Evolutionary conservation across 2,888 invertebrate species (phyloP), one percentile per base, ranked within the genome.

Genomic region (Andrena marginata): DNA sequence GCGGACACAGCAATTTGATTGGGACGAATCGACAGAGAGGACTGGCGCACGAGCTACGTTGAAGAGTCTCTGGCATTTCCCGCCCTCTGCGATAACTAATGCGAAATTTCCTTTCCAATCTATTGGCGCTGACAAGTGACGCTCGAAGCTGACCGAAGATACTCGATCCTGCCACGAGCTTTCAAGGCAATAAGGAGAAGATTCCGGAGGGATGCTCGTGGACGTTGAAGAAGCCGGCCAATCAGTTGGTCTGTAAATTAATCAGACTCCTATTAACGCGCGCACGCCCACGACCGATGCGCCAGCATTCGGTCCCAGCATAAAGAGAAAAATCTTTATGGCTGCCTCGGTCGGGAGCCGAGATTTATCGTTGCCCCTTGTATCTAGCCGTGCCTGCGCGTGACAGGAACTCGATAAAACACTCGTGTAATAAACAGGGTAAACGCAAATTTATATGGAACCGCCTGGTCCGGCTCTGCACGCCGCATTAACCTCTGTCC

Each of bases 391-490:
- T 81, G 75, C 42, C 87, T 92, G 92, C 86, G 81, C 83, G 86
- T 90, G 92, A 92, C 93, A 89, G 92, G 82, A 91, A 92, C 87
- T 92, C 93, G 92, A 93, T 93, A 92, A 92, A 90, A 90, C 89
- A 88, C 90, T 88, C 87, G 85, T 87, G 90, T 89, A 89, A 91
- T 90, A 90, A 90, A 90, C 90, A 88, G 87, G 85, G 83, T 86
- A 87, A 90, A 91, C 88, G 90, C 87, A 90, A 91, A 91, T 92
- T 91, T 91, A 92, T 91, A 91, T 87, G 78, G 71, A 62, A 71
- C 78, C 71, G 74, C 65, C 67, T 73, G 72, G 67, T 64, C 23
- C 42, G 65, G 20, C 67, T 33, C 56, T 42, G 82, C 67, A 80
- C 82, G 67, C 84, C 60, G 77, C 77, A 78, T 78, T 73, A 82